Percentiles rank a stretch among this genome's conserved stretches.
Evolutionary conservation across 2,888 invertebrate species (phyloP).

Genomic region (Papilio elwesi): DNA sequence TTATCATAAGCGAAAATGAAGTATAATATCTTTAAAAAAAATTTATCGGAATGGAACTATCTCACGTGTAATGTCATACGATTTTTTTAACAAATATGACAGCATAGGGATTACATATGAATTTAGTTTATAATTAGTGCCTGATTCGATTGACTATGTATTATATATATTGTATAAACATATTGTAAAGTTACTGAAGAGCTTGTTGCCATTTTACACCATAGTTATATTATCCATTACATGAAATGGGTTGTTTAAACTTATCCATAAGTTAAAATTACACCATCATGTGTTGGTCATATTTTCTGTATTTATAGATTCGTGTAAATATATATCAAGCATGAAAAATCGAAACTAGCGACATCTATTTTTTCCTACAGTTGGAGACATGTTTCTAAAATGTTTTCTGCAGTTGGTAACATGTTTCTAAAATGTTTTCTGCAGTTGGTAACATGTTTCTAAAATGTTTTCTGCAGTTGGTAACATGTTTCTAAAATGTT

Average conservation of each 20-base stretch:
- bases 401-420: no score
- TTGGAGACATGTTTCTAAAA: slow-evolving; percentile 7
- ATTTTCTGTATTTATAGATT: neutral
- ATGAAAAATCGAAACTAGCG: neutral
- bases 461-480: neutral
- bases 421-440: neutral
- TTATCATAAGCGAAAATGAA: slow-evolving; percentile 54
- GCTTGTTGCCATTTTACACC: slow-evolving; percentile 74
- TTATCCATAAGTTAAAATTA: neutral
- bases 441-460: slow-evolving; percentile 5
- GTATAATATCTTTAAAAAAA: slow-evolving; percentile 23
- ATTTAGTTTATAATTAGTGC: slow-evolving; percentile 41
- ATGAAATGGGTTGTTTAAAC: neutral
- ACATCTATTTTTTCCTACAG: neutral
- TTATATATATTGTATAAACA: slow-evolving; percentile 53
- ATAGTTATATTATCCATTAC: slow-evolving; percentile 48
- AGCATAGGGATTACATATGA: slow-evolving; percentile 42
- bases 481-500: slow-evolving; percentile 3
- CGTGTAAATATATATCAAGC: neutral
- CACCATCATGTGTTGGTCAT: neutral
- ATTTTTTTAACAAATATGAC: slow-evolving; percentile 57
- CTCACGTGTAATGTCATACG: slow-evolving; percentile 54
- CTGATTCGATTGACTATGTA: slow-evolving; percentile 44
- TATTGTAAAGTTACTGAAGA: slow-evolving; percentile 57
- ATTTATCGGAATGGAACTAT: slow-evolving; percentile 27